Base-by-base conservation (phyloP, 2,113 vertebrate genomes). In the Pseudolaguvia tuberculata region DNA sequence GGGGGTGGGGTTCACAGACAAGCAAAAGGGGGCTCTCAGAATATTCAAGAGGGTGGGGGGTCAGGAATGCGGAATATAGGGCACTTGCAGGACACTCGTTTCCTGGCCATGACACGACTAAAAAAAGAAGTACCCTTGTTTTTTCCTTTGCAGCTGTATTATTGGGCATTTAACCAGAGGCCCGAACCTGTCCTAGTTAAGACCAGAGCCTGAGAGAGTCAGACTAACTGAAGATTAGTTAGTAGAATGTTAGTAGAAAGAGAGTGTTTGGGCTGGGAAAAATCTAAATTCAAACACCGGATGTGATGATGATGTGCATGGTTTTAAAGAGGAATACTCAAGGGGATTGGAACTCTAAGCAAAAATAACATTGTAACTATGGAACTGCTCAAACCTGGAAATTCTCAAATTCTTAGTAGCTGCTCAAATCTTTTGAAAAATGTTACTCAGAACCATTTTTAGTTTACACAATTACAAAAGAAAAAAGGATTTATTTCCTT, bases 1-100 rank as follows among this genome's bases (percentile, higher is more conserved):
- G 72, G 78, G 75, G 82, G 80, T 75, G 80, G 79, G 82, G 79
- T 81, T 57, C 51, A 75, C 45, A 76, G 67, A 72, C 71, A 81
- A 55, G 58, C 53, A 66, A 9, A 42, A 73, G 62, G 51, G 61
- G 65, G 42, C 53, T 69, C 68, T 76, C 50, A 25, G 73, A 62
- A 68, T 70, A 58, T 72, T 53, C 57, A 62, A 74, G 51, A 57
- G 63, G 71, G 57, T 66, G 61, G 35, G 50, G 67, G 15, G 35
- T 69, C 51, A 66, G 62, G 76, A 69, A 67, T 81, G 78, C 25
- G 62, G 61, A 78, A 79, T 58, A 77, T 35, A 73, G 58, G 62
- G 67, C 21, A 65, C 23, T 53, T 70, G 65, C 70, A 47, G 70
- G 63, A 79, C 23, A 70, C 72, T 70, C 18, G 31, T 79, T 83